These are phyloP conservation scores for Brachymystax lenok DNA, from an alignment of 2,797 vertebrate genomes.

Conservation along the genomic window DNA sequence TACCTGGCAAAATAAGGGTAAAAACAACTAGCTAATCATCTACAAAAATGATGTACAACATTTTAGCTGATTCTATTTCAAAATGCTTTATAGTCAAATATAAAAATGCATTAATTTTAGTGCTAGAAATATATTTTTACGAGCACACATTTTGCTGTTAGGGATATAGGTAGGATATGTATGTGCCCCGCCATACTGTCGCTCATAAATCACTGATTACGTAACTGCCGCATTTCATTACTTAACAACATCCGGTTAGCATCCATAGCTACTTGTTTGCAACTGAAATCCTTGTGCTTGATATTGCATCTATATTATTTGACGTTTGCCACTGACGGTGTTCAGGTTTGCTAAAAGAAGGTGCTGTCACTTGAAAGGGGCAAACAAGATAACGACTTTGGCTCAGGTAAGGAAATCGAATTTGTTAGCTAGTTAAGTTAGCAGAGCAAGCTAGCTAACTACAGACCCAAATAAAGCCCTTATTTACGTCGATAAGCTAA, in stretches of 20 bases:
- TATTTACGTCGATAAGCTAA: not conserved
- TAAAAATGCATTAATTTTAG: too few species aligned
- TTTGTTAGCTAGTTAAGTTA: not conserved
- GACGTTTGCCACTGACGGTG: not conserved
- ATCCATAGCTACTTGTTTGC: not conserved
- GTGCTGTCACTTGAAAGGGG: not conserved
- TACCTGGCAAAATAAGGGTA: too few species aligned
- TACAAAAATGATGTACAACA: too few species aligned
- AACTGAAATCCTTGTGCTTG: not conserved
- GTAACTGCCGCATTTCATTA: not conserved
- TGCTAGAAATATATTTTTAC: not conserved
- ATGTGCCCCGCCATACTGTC: not conserved
- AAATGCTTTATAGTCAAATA: too few species aligned
- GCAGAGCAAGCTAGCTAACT: not conserved
- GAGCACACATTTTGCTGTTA: not conserved
- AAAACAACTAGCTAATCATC: too few species aligned
- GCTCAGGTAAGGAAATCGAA: not conserved
- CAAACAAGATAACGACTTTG: not conserved
- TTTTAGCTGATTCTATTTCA: too few species aligned
- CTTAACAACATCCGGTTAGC: not conserved
- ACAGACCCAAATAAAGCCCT: too few species aligned
- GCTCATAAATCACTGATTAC: not conserved
- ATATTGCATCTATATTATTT: not conserved
- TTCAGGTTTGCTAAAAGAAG: not conserved
- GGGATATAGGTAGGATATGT: not conserved